phyloP scores from a whole-genome alignment of 2,113 vertebrate genomes.

The Columba janthina region DNA sequence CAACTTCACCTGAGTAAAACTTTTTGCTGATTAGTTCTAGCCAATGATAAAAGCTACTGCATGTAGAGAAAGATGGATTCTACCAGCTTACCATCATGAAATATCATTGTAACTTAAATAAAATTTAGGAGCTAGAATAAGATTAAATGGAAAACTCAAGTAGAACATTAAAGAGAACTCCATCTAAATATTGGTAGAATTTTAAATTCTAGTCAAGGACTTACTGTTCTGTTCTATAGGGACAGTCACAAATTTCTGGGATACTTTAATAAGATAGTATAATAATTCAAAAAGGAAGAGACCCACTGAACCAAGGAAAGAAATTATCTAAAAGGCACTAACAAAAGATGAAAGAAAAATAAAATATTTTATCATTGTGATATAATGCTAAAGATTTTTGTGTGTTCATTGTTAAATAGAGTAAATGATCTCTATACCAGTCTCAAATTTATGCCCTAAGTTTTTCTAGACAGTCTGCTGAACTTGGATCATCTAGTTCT shows the following conservation, averaged over 20 bases:
- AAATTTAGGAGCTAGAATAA: background rate
- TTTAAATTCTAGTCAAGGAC: constrained; percentile 1
- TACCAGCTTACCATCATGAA: background rate
- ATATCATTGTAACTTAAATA: background rate
- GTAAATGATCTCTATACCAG: background rate
- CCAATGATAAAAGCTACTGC: background rate
- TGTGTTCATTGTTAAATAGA: background rate
- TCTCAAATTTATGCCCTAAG: background rate
- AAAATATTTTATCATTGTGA: background rate
- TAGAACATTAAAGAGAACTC: background rate
- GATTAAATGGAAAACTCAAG: constrained; percentile 10
- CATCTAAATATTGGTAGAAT: background rate
- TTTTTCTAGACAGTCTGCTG: background rate
- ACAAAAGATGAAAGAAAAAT: background rate
- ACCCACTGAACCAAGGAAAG: background rate
- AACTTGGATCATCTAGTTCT: background rate
- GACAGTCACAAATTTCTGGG: background rate
- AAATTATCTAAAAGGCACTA: background rate
- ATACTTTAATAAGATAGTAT: background rate
- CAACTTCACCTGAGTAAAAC: background rate
- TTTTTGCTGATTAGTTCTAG: background rate
- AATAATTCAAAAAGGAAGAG: background rate
- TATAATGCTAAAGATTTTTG: background rate
- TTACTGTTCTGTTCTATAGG: background rate
- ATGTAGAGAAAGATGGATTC: background rate